Conservation (phyloP, 2,888 invertebrate species). For the Trachelus troglodyta region DNA sequence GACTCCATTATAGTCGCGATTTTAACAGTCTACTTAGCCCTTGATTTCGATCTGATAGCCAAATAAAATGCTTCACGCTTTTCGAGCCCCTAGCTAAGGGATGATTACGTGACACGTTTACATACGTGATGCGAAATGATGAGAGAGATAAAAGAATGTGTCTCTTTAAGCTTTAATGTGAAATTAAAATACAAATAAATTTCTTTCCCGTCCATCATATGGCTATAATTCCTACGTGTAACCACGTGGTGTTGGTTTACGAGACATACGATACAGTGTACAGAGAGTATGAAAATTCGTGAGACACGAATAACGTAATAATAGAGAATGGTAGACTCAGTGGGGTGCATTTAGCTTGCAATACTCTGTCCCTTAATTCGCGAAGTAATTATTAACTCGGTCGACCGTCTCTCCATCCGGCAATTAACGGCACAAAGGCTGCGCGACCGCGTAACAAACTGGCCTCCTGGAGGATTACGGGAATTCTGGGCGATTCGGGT, state of each 20-base stretch:
- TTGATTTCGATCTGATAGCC: conserved; percentile 40
- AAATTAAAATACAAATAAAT: too few relatives aligned
- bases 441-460: conserved; percentile 29
- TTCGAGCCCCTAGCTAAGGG: background rate
- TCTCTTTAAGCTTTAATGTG: background rate
- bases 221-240: too few relatives aligned
- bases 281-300: too few relatives aligned
- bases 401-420: background rate
- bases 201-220: accelerated
- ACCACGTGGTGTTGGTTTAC: too few relatives aligned
- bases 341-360: background rate
- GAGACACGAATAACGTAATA: too few relatives aligned
- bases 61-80: conserved; percentile 1
- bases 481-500: conserved; percentile 14
- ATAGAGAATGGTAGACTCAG: too few relatives aligned
- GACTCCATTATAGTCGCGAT: conserved; percentile 43
- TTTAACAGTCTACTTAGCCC: conserved; percentile 2
- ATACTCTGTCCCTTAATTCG: background rate
- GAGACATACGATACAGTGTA: too few relatives aligned
- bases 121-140: conserved; percentile 11
- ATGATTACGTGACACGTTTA: conserved; percentile 14
- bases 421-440: conserved; percentile 20
- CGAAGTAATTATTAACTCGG: conserved; percentile 12
- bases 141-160: conserved; percentile 14
- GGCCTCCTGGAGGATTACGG: conserved; percentile 11